phyloP scores from a whole-genome alignment of 2,113 vertebrate species.

The Sander lucioperca region DNA sequence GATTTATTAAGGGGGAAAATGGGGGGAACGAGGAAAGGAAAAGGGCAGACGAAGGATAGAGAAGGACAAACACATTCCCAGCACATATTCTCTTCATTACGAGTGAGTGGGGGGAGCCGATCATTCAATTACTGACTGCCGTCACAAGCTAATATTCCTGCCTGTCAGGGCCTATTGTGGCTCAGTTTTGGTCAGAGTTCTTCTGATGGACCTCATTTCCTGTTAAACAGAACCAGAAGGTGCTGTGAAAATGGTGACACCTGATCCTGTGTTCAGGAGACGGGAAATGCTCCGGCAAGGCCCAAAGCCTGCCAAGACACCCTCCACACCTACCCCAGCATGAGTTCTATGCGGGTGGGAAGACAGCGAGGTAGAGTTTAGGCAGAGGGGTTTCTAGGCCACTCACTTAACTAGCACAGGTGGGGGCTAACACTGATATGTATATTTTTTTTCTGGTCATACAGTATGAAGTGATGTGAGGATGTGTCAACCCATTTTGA shows the following conservation, averaged over 20 bases:
- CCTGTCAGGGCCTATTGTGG: slow-evolving; percentile 89
- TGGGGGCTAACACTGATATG: slow-evolving; percentile 4
- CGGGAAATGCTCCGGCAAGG: slow-evolving; percentile 71
- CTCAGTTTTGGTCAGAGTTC: slow-evolving; percentile 85
- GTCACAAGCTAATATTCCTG: slow-evolving; percentile 89
- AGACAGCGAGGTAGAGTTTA: slow-evolving; percentile 20
- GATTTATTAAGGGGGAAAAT: slow-evolving; percentile 81
- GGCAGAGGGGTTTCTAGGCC: slow-evolving; percentile 14
- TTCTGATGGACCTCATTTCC: slow-evolving; percentile 88
- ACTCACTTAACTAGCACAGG: slow-evolving; percentile 31
- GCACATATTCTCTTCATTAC: slow-evolving; percentile 90
- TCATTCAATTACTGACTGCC: slow-evolving; percentile 90
- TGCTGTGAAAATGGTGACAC: slow-evolving; percentile 87
- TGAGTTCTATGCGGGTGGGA: slow-evolving; percentile 39
- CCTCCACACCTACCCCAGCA: slow-evolving; percentile 72
- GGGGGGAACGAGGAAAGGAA: slow-evolving; percentile 42
- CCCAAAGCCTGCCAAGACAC: slow-evolving; percentile 65
- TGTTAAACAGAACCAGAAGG: slow-evolving; percentile 89
- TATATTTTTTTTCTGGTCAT: slow-evolving; percentile 3
- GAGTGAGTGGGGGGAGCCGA: slow-evolving; percentile 75
- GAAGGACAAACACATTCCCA: slow-evolving; percentile 87
- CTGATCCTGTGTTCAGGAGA: slow-evolving; percentile 84
- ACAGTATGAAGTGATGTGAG: slow-evolving; percentile 21
- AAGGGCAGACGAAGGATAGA: slow-evolving; percentile 71
- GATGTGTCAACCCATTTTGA: slow-evolving; percentile 11